These are phyloP conservation scores for Onychomys leucogaster DNA, from an alignment of 2,797 vertebrate genomes.

Conservation along the genomic window DNA sequence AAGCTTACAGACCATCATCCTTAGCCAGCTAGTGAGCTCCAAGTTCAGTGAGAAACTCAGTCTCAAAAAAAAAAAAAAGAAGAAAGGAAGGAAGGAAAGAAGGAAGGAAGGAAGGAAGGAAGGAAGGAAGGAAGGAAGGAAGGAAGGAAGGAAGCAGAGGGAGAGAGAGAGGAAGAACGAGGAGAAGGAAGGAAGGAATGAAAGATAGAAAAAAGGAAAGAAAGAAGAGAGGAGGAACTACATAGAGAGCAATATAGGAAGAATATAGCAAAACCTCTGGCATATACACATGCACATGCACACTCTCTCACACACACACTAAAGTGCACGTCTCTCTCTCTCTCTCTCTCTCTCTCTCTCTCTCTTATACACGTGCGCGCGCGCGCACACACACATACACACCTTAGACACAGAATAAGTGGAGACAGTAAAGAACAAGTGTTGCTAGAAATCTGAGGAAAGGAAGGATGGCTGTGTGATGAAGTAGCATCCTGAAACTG, in stretches of 20 bases:
- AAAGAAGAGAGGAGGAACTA: background rate
- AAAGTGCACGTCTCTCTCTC: background rate
- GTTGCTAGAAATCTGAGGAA: background rate
- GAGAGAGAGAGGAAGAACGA: no score
- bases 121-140: background rate
- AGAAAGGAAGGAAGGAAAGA: no score
- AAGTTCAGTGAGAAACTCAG: background rate
- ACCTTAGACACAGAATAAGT: fast-evolving
- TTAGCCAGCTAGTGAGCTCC: background rate
- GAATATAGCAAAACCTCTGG: background rate
- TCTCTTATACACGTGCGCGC: no score
- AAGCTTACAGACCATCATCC: background rate
- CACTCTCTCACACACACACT: background rate
- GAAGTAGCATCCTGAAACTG: background rate
- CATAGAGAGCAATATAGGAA: background rate
- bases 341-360: background rate
- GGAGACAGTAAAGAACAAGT: fast-evolving
- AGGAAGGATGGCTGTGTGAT: background rate
- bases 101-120: no score
- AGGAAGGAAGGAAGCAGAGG: no score
- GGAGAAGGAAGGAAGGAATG: no score
- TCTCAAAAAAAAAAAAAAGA: background rate
- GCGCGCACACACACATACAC: background rate
- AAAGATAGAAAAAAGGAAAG: no score
- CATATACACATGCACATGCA: background rate